Base-by-base conservation (phyloP, 2,797 vertebrate genomes). In the Clarias laeviceps region DNA sequence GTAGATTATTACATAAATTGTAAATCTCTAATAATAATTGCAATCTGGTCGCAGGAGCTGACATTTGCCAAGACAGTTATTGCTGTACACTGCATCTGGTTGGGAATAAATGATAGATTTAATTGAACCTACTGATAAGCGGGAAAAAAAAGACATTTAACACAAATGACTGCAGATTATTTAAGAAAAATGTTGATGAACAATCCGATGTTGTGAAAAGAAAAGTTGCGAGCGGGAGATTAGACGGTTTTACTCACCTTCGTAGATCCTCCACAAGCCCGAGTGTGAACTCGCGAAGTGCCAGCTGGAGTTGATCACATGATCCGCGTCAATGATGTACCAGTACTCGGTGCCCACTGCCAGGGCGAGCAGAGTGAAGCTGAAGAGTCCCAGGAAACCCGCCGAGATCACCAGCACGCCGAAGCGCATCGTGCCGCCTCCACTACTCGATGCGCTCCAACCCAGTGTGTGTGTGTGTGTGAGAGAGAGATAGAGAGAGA, bases 311-410 rank as follows among this genome's bases (percentile, higher is more conserved):
- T 84, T 83, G 87, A 93, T 94, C 14, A 88, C 89, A 68, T 92
- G 91, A 70, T 95, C 94, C 90, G 95, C 95, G 84, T 96, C 93
- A 89, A 96, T 94, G 80, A 96, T 91, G 91, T 96, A 96, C 96
- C 96, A 96, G 89, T 95, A 95, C 89, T 96, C 95, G 76, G 94
- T 96, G 82, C 93, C 93, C 27, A 96, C 92, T 1, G 96, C 95
- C 24, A 94, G 90, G 0, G 93, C 94, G 78, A 96, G 93, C 81
- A 96, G 91, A 70, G 80, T 90, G 54, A 97, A 97, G 89, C 96
- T 96, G 87, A 95, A 91, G 88, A 95, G 78, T 80, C 94, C 95
- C 0, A 90, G 85, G 2, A 95, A 87, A 5, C 93, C 95, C 56
- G 95, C 94, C 17, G 91, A 32, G 11, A 95, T 84, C 78, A 95